Evolutionary conservation across 30 jellyfish, hydroid and myxozoan species (phyloP).

Genomic region (Aurelia aurita): DNA sequence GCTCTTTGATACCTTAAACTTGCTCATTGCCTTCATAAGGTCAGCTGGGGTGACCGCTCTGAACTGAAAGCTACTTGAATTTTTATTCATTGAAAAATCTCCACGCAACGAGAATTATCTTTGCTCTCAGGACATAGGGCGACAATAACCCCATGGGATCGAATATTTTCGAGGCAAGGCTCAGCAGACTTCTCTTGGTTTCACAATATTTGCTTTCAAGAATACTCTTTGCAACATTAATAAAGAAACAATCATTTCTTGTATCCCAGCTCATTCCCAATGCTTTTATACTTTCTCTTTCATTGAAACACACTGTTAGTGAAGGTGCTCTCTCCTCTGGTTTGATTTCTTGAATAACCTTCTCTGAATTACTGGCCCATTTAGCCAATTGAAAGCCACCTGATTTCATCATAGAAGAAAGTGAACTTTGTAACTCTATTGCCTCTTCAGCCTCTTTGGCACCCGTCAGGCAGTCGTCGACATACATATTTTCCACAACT

Average conservation of each 20-base stretch:
- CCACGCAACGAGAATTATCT: conserved; percentile 15
- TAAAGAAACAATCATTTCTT: no score
- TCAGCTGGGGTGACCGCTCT: no score
- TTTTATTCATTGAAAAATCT: no score
- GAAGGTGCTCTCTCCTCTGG: neutral
- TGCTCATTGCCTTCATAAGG: no score
- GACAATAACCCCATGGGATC: conserved; percentile 31
- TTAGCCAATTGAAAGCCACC: neutral
- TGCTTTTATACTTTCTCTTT: neutral
- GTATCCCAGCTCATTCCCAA: conserved; percentile 22
- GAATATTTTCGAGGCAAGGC: conserved; percentile 25
- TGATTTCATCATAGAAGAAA: neutral
- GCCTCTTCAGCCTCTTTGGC: conserved; percentile 15
- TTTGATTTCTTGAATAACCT: neutral
- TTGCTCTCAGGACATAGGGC: conserved; percentile 10
- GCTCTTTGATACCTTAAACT: no score
- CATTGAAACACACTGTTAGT: neutral
- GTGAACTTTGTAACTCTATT: neutral
- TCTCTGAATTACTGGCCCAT: conserved; percentile 1
- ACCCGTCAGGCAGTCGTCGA: conserved; percentile 39
- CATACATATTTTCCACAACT: neutral
- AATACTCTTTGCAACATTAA: neutral
- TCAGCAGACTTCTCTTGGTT: conserved; percentile 15
- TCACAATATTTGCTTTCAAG: neutral
- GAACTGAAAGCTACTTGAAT: no score